Evolutionary conservation across 1,140 invertebrate species (phyloP), one percentile per base, ranked within the genome.

Genomic region (Diplogasteroides magnus): DNA sequence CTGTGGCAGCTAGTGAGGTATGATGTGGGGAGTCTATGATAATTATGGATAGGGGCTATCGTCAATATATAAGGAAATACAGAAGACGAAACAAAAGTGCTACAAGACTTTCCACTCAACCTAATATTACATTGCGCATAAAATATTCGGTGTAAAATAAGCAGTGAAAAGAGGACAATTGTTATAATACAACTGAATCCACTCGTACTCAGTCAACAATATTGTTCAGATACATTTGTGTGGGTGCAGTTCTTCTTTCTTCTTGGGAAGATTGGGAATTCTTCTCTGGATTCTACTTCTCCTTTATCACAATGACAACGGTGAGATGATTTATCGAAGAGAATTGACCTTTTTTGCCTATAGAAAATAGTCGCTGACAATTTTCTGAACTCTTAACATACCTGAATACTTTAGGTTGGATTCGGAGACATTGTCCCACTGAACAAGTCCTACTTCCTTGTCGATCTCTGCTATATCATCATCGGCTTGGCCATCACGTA

Each of bases 291-390:
- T 80, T 80, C 74, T 80, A 80, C 61, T 80, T 80, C 66, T 78
- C 77, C 1, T 82, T 83, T 55, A 82, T 82, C 55, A 83, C 81
- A 37, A 81, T 81, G 79, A 81, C 79, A 23, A 81, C 79, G 1
- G 79, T 78, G 65, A 27, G 67, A 77, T 14, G 11, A 27, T 2
- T 31, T 11, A 32, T 76, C 58, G 15, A 31, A n/a, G n/a, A n/a
- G n/a, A n/a, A n/a, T n/a, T 64, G 29, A 48, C 19, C 19, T 48
- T 48, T 48, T 48, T 48, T 6, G 19, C 6, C 37, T 11, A 48
- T 48, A 6, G 37, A 48, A 48, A 48, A 48, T 19, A 48, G 19
- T 48, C 37, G n/a, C 37, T 48, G 19, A 6, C 37, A 19, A 48
- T 48, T 48, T 48, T 48, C 37, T 48, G 19, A 48, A 11, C 6